These are phyloP conservation scores for Tigriopus japonicus DNA, from an alignment of 1,140 invertebrate species.

Conservation along the genomic window DNA sequence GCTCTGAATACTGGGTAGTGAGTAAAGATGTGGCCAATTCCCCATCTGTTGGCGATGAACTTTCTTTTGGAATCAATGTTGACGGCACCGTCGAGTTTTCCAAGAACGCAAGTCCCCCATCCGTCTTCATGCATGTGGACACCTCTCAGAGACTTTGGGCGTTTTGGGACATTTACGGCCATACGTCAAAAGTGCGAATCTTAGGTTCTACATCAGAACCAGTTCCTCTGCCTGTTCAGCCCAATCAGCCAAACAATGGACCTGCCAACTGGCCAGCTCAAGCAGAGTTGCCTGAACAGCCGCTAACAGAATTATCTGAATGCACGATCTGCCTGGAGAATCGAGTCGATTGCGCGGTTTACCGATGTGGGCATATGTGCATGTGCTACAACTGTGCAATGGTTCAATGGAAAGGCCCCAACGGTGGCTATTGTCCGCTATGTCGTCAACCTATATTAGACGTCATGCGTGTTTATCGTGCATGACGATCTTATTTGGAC, in stretches of 20 bases:
- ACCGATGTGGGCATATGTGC: conserved; percentile 95
- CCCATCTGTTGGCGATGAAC: conserved; percentile 64
- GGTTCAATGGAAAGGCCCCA: conserved; percentile 54
- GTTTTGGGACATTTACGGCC: conserved; percentile 88
- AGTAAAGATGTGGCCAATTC: conserved; percentile 71
- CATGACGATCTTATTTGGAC: conserved; percentile 14
- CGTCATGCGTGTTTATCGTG: conserved; percentile 72
- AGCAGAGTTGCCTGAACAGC: not conserved
- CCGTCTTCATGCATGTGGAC: conserved; percentile 83
- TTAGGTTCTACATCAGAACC: conserved; percentile 30
- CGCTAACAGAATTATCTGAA: conserved; percentile 28
- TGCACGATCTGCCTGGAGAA: conserved; percentile 90
- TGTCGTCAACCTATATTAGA: conserved; percentile 79
- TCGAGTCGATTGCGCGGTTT: conserved; percentile 74
- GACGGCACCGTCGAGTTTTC: conserved; percentile 65
- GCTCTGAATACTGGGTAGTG: conserved; percentile 94
- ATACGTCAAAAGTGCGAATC: conserved; percentile 62
- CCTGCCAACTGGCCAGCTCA: not conserved
- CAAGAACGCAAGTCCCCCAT: conserved; percentile 57
- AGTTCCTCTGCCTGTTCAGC: not conserved
- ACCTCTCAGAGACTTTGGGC: conserved; percentile 71
- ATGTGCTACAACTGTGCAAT: conserved; percentile 79
- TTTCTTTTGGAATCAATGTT: conserved; percentile 26
- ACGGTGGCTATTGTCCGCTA: conserved; percentile 76
- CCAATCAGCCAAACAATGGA: not conserved